These are phyloP conservation scores for Conistra vaccinii DNA, from an alignment of 2,888 invertebrate species.

Conservation along the genomic window DNA sequence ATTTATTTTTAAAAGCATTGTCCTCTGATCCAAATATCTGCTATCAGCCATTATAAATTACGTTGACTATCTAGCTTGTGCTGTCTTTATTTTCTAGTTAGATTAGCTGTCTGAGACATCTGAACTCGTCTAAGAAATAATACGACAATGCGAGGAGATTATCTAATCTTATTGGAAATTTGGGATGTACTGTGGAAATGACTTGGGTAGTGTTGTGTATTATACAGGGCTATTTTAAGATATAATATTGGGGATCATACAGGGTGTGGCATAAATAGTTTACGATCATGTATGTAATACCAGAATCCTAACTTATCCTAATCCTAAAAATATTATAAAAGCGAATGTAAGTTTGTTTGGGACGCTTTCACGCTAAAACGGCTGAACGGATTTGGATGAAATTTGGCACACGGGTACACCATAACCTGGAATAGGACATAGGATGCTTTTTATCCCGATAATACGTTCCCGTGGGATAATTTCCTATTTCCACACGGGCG, in stretches of 20 bases:
- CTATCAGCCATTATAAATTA: slow-evolving; percentile 28
- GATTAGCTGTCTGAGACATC: slow-evolving; percentile 8
- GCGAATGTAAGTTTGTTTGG: no score
- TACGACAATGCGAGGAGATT: slow-evolving; percentile 7
- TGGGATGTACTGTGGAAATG: neutral
- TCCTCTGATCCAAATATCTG: slow-evolving; percentile 10
- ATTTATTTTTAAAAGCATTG: slow-evolving; percentile 14
- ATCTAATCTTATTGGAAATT: neutral
- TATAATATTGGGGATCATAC: neutral
- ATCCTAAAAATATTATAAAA: no score
- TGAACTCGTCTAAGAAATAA: slow-evolving; percentile 34
- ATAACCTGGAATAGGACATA: no score
- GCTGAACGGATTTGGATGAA: no score
- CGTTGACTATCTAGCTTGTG: slow-evolving; percentile 36
- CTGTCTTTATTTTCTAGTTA: slow-evolving; percentile 14
- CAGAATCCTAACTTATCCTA: no score
- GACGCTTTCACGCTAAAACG: no score
- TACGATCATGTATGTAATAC: neutral
- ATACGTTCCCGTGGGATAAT: no score
- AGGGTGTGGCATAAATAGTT: neutral
- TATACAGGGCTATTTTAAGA: neutral
- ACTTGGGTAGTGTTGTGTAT: neutral
- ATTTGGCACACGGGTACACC: no score
- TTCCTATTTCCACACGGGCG: no score
- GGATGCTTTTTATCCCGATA: no score